Evolutionary conservation across 2,888 invertebrate genomes (phyloP).

Genomic region (Oscheius sp.): DNA sequence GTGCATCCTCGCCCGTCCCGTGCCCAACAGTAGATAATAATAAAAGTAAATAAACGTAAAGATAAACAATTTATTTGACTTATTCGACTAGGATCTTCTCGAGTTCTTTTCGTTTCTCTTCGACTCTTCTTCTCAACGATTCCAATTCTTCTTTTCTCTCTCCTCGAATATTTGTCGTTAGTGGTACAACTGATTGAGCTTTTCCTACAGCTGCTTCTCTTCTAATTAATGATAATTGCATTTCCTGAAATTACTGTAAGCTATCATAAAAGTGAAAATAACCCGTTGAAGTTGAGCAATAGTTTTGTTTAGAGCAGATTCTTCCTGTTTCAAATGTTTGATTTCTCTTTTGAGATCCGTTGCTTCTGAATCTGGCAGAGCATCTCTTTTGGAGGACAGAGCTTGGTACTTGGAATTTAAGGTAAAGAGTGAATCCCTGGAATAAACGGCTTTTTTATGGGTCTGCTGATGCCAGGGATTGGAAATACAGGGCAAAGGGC

Average conservation of each 20-base stretch:
- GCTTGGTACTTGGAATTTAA: conserved; percentile 5
- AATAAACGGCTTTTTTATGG: no score
- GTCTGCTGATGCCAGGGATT: not conserved
- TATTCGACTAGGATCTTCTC: conserved; percentile 18
- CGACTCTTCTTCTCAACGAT: conserved; percentile 37
- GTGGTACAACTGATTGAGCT: conserved; percentile 47
- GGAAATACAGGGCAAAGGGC: not conserved
- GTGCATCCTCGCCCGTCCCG: no score
- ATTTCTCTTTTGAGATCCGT: conserved; percentile 3
- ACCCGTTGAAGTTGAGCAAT: conserved; percentile 27
- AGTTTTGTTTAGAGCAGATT: not conserved
- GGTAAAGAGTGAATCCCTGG: conserved; percentile 9
- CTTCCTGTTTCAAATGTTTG: conserved; percentile 11
- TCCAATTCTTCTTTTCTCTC: conserved; percentile 46
- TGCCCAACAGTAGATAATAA: no score
- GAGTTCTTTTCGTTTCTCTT: conserved; percentile 36
- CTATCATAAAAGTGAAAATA: not conserved
- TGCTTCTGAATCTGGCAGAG: not conserved
- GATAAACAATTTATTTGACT: no score
- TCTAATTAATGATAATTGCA: conserved; percentile 45
- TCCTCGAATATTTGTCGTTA: conserved; percentile 45
- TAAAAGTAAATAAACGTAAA: no score
- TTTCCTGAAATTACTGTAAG: no score
- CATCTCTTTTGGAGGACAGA: not conserved
- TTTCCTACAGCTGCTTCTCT: conserved; percentile 47